phyloP scores from a whole-genome alignment of 2,797 vertebrate genomes.

The Chanos chanos region DNA sequence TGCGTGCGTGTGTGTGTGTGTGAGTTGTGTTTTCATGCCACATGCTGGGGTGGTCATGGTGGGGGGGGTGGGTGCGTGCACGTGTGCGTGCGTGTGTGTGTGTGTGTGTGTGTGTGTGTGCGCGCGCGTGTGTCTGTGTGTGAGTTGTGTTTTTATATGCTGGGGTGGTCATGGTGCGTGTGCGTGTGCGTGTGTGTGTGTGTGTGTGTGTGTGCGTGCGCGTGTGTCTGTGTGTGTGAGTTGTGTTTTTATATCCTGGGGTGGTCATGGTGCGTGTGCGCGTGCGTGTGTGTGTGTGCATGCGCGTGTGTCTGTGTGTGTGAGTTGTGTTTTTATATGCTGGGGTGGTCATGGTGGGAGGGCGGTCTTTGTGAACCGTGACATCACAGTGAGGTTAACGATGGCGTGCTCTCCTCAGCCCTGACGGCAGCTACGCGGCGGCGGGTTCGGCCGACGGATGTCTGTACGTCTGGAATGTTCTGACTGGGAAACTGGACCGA shows the following conservation, averaged over 20 bases:
- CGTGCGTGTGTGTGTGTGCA: no score
- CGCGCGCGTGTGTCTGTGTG: no score
- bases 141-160: not conserved
- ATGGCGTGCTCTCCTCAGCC: slow-evolving; percentile 64
- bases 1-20: no score
- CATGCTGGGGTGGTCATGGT: no score
- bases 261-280: no score
- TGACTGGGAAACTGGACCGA: slow-evolving; percentile 87
- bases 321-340: not conserved
- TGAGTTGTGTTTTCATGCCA: no score
- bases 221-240: not conserved
- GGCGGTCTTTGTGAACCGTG: no score
- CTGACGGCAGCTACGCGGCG: slow-evolving; percentile 84
- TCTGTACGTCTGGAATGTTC: slow-evolving; percentile 89
- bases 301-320: not conserved
- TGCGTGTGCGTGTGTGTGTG: not conserved
- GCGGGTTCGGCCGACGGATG: slow-evolving; percentile 89
- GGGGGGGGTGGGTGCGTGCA: no score
- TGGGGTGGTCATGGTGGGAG: not conserved
- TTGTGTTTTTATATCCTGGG: no score
- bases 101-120: no score
- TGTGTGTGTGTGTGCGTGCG: not conserved
- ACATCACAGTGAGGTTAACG: no score
- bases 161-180: not conserved
- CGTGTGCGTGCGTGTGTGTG: not conserved